A percentile compares a stretch with the other conserved stretches of the same genome.
Evolutionary conservation across 2,113 vertebrate species (phyloP).

Genomic region (Camelus bactrianus): DNA sequence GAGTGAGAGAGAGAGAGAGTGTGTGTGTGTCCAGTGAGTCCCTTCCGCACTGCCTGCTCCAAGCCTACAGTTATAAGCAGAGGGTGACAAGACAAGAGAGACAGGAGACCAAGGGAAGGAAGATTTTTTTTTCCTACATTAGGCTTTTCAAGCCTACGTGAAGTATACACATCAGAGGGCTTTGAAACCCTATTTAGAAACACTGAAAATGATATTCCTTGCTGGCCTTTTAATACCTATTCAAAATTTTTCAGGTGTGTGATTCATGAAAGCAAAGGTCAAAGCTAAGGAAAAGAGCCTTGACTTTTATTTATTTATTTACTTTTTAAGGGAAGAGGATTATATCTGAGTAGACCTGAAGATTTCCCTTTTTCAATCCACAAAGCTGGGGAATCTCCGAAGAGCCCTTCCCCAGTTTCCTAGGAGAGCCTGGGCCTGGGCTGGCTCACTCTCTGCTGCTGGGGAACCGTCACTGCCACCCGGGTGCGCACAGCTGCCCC

Average conservation of each 20-base stretch:
- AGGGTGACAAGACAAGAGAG: neutral
- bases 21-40: neutral
- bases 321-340: neutral
- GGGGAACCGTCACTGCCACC: neutral
- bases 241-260: neutral
- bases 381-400: neutral
- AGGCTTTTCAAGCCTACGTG: neutral
- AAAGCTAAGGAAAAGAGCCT: neutral
- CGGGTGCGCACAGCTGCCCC: neutral
- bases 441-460: neutral
- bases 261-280: neutral
- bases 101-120: neutral
- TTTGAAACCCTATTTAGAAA: conserved; percentile 8
- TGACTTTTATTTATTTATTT: neutral
- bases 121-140: neutral
- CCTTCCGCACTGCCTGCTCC: neutral
- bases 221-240: conserved; percentile 24
- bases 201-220: neutral
- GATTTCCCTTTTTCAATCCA: neutral
- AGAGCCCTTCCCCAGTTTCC: neutral
- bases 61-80: neutral
- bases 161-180: neutral
- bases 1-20: too few species aligned
- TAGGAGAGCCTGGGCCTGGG: neutral
- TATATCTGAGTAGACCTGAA: neutral